These are phyloP conservation scores for Drosophila subpulchrella DNA, from an alignment of 1,140 invertebrate genomes.

Conservation along the genomic window DNA sequence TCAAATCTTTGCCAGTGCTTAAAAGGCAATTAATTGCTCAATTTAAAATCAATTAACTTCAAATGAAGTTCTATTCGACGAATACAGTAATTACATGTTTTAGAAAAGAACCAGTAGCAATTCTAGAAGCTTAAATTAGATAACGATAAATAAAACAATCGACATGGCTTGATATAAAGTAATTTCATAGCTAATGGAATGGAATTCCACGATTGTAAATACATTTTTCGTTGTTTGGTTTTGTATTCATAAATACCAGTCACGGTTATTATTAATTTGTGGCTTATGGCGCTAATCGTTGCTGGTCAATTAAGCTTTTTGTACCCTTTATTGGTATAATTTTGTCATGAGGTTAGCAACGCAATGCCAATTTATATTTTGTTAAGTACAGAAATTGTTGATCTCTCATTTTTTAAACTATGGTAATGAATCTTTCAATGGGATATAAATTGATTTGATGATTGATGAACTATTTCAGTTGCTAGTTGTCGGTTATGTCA, in stretches of 20 bases:
- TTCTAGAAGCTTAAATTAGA: too few species aligned
- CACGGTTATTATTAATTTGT: conserved; percentile 6
- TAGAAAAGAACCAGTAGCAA: too few species aligned
- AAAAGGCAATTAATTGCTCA: conserved; percentile 26
- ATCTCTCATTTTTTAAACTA: not conserved
- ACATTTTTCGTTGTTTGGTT: not conserved
- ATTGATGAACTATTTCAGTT: too few species aligned
- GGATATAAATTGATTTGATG: too few species aligned
- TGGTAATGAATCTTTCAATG: too few species aligned
- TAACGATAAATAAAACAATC: too few species aligned
- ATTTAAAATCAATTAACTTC: conserved; percentile 20
- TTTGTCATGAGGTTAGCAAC: not conserved
- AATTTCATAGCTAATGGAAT: too few species aligned
- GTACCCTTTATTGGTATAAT: not conserved
- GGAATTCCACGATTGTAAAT: too few species aligned
- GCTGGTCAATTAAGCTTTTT: conserved; percentile 1
- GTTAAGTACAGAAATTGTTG: not conserved
- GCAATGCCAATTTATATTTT: too few species aligned
- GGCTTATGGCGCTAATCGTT: not conserved
- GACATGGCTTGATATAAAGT: too few species aligned
- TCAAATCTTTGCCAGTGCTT: conserved; percentile 1
- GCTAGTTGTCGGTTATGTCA: too few species aligned
- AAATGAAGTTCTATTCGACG: not conserved
- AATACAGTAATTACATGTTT: not conserved
- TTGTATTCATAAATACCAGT: not conserved